Base-by-base conservation (phyloP, 1,140 invertebrate species). In the Neodiprion virginianus region DNA sequence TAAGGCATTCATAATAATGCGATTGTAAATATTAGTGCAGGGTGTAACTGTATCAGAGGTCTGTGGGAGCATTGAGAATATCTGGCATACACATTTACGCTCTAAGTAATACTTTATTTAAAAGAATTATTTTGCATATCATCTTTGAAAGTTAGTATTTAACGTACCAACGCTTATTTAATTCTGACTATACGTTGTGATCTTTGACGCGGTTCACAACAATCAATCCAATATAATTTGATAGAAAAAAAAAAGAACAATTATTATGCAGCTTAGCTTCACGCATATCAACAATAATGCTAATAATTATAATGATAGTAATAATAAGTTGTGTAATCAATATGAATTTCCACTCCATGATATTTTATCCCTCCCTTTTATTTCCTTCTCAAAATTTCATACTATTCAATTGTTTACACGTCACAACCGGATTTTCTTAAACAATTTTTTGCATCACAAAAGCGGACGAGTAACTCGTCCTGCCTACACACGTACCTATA, bases 61-160 rank as follows among this genome's bases (percentile, higher is more conserved):
- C 2, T 40, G 28, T 40, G 28, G 28, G 28, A 40, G 28, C 28
- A 40, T 1, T 40, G 28, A 40, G 1, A 40, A 40, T 3, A 40
- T 40, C 5, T 40, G 28, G 28, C 5, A 40, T 40, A 40, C 5
- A 40, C 28, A 1, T 61, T 3, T 17, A 61, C 53, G 53, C n/a
- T 61, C 53, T 14, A 61, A 61, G 53, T 61, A 61, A 61, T 14
- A 61, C 53, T 61, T 61, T 61, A 61, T 61, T 61, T 61, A 12
- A 61, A 61, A 61, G 53, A 61, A 61, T 61, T 17, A 61, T 61
- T 4, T 14, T 14, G 11, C 53, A 14, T 61, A 61, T 61, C n/a
- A 4, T 61, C n/a, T 61, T 14, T 5, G 53, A 61, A 61, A 40
- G 28, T 40, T 40, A 61, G 53, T 61, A 17, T 61, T 14, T 61